Evolutionary conservation across 2,888 invertebrate species (phyloP), one percentile per base, ranked within the genome.

Genomic region (Liodrosophila aerea): DNA sequence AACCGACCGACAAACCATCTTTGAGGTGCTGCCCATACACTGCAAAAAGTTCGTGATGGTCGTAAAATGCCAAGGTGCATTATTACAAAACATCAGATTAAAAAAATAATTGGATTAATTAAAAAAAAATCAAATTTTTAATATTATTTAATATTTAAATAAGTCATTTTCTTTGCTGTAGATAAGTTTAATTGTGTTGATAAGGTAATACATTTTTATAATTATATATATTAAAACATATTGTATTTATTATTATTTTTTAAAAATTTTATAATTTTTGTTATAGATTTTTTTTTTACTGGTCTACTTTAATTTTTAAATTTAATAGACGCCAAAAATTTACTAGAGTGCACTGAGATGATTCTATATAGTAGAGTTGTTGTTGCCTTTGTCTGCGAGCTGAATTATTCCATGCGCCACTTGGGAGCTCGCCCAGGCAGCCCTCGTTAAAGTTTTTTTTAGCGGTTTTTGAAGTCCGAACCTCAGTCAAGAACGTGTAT

Each of bases 331-430:
- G 2, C 22, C 2, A 22, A 22, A 22, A 22, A 27, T 54, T 56
- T 51, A 31, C 37, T 31, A 7, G 12, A 61, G 56, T 69, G 73
- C 36, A 66, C 27, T 29, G 12, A 33, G 41, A 61, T 44, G 45
- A 31, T 69, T 53, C 43, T 66, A 62, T 73, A 72, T 61, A 50
- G 57, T 61, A 57, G 45, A 52, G 39, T 41, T 64, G 51, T 57
- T 52, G 52, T 49, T n/a, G n/a, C n/a, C n/a, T n/a, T 29, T 47
- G 45, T 34, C 53, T 27, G 52, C 11, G 29, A 31, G 46, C 43
- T 62, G 62, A 70, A 73, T 70, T 70, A 70, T 73, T 70, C 70
- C 70, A 73, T 67, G 47, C 54, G 54, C 63, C 62, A 67, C 51
- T 67, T 54, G 62, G 52, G 46, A 43, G 51, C 36, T 34, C 45